Conservation (phyloP, 1,140 invertebrate species). For the silkworm (Bombyx mori) region ASM3026992v2 NC_085123.1:5002501-5003000, state of each 20-base stretch:
- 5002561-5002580: no score
- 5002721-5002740: conserved; percentile 5
- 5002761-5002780: conserved; percentile 15
- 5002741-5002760: conserved; percentile 4
- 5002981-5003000: conserved; percentile 71
- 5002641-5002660: no score
- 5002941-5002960: conserved; percentile 60
- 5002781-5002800: conserved; percentile 40
- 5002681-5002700: conserved; percentile 1
- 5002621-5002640: no score
- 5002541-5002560: no score
- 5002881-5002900: conserved; percentile 69
- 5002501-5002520: no score
- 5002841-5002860: conserved; percentile 70
- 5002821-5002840: conserved; percentile 82
- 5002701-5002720: conserved; percentile 5
- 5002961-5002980: conserved; percentile 50
- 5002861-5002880: conserved; percentile 58
- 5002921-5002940: conserved; percentile 66
- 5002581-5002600: no score
- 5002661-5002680: no score
- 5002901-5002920: conserved; percentile 61
- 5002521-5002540: no score
- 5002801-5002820: conserved; percentile 78
- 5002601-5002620: no score